These are phyloP conservation scores for Polymixis lichenea DNA, from an alignment of 2,888 invertebrate genomes.

Conservation along the genomic window DNA sequence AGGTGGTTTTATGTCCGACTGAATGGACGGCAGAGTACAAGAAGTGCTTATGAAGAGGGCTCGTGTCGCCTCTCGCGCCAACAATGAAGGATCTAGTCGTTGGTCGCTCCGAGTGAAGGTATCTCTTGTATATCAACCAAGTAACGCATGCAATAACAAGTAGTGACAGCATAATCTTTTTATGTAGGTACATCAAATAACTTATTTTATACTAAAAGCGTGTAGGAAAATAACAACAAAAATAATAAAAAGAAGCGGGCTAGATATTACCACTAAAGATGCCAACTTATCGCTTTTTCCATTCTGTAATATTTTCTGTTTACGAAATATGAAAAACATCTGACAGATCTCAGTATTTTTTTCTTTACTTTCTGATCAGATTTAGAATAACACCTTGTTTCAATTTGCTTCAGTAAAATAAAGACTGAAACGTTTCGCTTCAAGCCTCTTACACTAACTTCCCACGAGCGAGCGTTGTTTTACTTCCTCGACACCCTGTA, in stretches of 20 bases:
- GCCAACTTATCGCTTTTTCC: constrained; percentile 9
- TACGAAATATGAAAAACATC: background rate
- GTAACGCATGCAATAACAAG: background rate
- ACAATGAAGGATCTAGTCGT: background rate
- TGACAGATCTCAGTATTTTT: constrained; percentile 1
- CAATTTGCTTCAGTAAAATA: constrained; percentile 3
- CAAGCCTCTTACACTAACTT: background rate
- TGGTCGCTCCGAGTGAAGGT: background rate
- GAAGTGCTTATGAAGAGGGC: background rate
- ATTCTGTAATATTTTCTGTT: constrained; percentile 18
- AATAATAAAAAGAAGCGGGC: background rate
- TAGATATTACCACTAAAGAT: constrained; percentile 6
- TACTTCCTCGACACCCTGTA: background rate
- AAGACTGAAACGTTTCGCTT: constrained; percentile 1
- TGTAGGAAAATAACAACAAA: background rate
- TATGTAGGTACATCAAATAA: background rate
- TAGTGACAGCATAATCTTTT: background rate
- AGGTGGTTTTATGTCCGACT: constrained; percentile 26
- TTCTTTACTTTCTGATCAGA: constrained; percentile 13
- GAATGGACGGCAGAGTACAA: constrained; percentile 1
- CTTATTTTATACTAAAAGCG: background rate
- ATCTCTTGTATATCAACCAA: background rate
- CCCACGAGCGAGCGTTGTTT: constrained; percentile 1
- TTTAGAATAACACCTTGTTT: constrained; percentile 12
- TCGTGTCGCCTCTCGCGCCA: background rate